Conservation (phyloP, 2,888 invertebrate genomes). For the Drosophila birchii region DNA sequence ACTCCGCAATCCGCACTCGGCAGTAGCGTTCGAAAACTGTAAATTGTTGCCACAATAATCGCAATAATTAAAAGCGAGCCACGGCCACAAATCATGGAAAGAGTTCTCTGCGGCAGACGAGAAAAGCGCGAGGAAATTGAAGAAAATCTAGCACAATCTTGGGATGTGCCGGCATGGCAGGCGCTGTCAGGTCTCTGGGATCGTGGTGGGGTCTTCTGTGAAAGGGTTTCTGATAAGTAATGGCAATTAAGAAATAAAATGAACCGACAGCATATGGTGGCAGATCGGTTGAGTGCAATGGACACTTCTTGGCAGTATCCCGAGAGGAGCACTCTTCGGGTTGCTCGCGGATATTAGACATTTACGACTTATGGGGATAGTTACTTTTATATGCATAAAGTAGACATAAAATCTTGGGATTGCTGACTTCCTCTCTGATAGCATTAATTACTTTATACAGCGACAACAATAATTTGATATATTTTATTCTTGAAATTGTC, state of each 20-base stretch:
- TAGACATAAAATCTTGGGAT: background rate
- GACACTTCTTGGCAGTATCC: constrained; percentile 1
- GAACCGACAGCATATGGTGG: constrained; percentile 45
- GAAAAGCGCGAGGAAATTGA: constrained; percentile 53
- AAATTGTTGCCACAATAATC: constrained; percentile 75
- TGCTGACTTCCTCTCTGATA: background rate
- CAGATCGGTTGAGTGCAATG: constrained; percentile 3
- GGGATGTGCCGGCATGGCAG: constrained; percentile 40
- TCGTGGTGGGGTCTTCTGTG: constrained; percentile 50
- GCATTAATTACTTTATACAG: no score
- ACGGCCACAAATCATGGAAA: constrained; percentile 62
- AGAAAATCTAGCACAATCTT: constrained; percentile 67
- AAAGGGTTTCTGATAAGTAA: constrained; percentile 61
- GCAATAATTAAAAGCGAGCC: constrained; percentile 72
- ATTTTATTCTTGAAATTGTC: background rate
- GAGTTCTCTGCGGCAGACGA: constrained; percentile 7
- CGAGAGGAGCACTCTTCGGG: background rate
- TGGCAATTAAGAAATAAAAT: constrained; percentile 58
- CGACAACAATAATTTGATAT: background rate
- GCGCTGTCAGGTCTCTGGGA: constrained; percentile 28
- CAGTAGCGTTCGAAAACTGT: constrained; percentile 67
- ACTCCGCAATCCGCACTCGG: constrained; percentile 8
- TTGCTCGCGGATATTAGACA: background rate
- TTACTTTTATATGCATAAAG: background rate
- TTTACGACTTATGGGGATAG: background rate